These are phyloP conservation scores for Heterohyrax brucei DNA, from an alignment of 2,797 vertebrate species.

Conservation along the genomic window DNA sequence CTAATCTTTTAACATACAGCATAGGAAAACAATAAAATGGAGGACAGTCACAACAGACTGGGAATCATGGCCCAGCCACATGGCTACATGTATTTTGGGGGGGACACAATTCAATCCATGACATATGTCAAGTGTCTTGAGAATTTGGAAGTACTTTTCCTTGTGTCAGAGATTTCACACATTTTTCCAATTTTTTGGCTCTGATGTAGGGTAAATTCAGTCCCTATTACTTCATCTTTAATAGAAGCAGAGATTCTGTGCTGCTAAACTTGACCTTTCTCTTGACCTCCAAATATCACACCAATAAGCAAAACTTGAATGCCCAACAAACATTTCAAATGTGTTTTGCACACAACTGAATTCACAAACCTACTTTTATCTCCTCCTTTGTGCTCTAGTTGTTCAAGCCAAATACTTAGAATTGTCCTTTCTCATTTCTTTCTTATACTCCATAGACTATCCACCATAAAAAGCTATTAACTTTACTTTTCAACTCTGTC, in stretches of 20 bases:
- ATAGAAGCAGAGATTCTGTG: not conserved
- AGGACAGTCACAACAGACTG: no score
- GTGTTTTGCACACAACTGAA: not conserved
- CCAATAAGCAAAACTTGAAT: conserved; percentile 26
- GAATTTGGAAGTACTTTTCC: not conserved
- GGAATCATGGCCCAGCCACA: no score
- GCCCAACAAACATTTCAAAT: not conserved
- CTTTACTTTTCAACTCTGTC: not conserved
- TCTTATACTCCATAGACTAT: not conserved
- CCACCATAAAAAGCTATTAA: not conserved
- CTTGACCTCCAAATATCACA: not conserved
- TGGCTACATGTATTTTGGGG: no score
- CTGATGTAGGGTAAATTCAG: not conserved
- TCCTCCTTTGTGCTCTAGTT: not conserved
- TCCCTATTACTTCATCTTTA: not conserved
- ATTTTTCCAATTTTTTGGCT: not conserved
- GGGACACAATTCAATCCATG: no score
- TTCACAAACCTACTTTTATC: conserved; percentile 29
- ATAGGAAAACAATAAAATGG: no score
- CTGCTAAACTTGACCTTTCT: not conserved
- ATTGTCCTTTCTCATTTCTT: not conserved
- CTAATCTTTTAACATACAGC: no score
- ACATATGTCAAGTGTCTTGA: not conserved
- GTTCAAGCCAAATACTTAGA: not conserved
- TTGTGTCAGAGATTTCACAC: not conserved